These are phyloP conservation scores for Sebastes diploproa DNA, from an alignment of 2,797 vertebrate species.

Conservation along the genomic window DNA sequence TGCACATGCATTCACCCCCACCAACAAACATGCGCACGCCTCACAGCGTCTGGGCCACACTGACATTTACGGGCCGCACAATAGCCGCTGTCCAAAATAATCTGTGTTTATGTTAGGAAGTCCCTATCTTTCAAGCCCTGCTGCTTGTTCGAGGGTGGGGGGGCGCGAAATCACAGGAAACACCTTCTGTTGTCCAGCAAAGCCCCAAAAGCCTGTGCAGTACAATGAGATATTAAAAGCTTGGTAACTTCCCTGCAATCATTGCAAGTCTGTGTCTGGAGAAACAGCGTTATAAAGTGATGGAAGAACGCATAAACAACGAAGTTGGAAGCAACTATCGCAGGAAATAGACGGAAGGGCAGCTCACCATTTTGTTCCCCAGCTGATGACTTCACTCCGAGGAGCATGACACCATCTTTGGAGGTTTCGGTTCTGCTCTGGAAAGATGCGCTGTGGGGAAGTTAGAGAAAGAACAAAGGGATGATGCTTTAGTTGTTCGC, in stretches of 20 bases:
- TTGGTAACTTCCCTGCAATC: conserved; percentile 65
- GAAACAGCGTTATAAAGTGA: conserved; percentile 31
- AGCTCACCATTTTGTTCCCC: conserved; percentile 88
- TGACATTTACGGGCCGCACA: conserved; percentile 77
- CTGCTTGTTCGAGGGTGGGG: conserved; percentile 69
- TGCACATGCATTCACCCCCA: conserved; percentile 9
- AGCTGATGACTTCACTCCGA: conserved; percentile 91
- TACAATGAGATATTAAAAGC: conserved; percentile 84
- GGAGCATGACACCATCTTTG: conserved; percentile 94
- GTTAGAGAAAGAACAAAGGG: not conserved
- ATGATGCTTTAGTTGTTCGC: not conserved
- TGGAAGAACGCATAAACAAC: conserved; percentile 44
- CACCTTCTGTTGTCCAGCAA: conserved; percentile 74
- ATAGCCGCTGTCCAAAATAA: conserved; percentile 75
- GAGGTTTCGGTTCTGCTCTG: conserved; percentile 86
- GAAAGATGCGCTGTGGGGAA: conserved; percentile 76
- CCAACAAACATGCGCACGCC: conserved; percentile 18
- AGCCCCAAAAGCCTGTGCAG: conserved; percentile 44
- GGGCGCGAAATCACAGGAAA: conserved; percentile 82
- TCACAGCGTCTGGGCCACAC: conserved; percentile 15
- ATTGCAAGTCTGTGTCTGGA: conserved; percentile 48
- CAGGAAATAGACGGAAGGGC: conserved; percentile 32
- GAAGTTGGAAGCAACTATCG: conserved; percentile 11
- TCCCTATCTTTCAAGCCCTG: conserved; percentile 76
- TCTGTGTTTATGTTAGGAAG: conserved; percentile 79